Evolutionary conservation across 2,888 invertebrate genomes (phyloP), one percentile per base, ranked within the genome.

Genomic region (Opisthograptis luteolata): DNA sequence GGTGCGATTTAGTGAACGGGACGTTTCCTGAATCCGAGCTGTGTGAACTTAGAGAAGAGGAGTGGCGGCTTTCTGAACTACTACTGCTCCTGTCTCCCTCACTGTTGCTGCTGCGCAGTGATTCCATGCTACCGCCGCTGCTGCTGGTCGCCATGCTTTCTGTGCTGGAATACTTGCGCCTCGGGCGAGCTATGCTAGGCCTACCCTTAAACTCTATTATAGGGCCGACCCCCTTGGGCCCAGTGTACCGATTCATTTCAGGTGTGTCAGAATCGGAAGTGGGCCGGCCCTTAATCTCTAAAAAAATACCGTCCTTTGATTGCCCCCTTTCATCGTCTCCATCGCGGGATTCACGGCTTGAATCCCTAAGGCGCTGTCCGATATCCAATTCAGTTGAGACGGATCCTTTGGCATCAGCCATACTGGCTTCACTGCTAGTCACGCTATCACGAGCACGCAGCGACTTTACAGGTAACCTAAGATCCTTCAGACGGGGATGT

Each of bases 71-170:
- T 73, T 96, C 96, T 39, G 95, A 96, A 82, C 96, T 96, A 73
- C 95, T 95, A 46, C 95, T 96, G 73, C 96, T 96, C 65, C 96
- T 92, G 73, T 96, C 96, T 19, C 96, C 96, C 81, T 96, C 96
- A 78, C 96, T 97, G 47, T 96, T 96, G 78, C 96, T 96, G 82
- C 96, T 96, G 57, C 96, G 93, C 56, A 97, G 87, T 44, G 96
- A 96, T 76, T 97, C 97, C 94, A 97, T 95, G 79, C 96, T 96
- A 30, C 96, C 96, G 39, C 95, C 96, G 73, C 96, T 96, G 83
- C 96, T 96, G 72, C 96, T 96, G 4, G 96, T 96, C 20, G 96
- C 96, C 93, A 96, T 96, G 79, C 96, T 96, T 82, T 96, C 96
- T 19, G 96, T 96, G 70, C 96, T 96, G 4, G 95, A 95, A 79